Base-by-base conservation (phyloP, 2,888 invertebrate genomes). In the Chrysomela aeneicollis region DNA sequence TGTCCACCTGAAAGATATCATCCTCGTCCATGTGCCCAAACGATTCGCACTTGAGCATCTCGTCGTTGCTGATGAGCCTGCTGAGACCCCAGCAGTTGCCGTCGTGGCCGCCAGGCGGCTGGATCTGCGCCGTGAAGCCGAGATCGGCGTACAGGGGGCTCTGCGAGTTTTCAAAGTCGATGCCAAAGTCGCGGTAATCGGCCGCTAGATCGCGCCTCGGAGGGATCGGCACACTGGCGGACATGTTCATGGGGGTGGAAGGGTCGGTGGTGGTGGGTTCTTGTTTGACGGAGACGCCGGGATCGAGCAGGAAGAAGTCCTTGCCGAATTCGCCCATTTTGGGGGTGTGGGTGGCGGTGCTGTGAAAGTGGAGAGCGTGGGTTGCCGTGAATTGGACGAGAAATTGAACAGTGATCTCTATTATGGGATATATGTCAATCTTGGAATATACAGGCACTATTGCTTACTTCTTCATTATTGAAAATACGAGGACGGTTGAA, bases 1-100 rank as follows among this genome's bases (percentile, higher is more conserved):
- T 93, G 81, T 95, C 94, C 60, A 94, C 92, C 86, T 93, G 90
- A 80, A 94, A 93, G 75, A 94, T 93, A 78, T 94, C 94, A 79
- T 94, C 94, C 76, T 94, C 94, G 77, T 94, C 94, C 88, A 93
- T 90, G 81, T 89, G 81, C 42, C 81, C 90, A 75, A 91, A 89
- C 10, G 89, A 85, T 74, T 90, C 90, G 55, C 84, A 81, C 81
- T 86, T 87, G 49, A 79, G 69, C 57, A 73, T 67, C 26, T 77
- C 74, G 18, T 78, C 77, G 12, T 68, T 71, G 37, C 73, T 71
- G 42, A 77, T 71, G n/a, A 74, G 58, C 79, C 80, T 73, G 72
- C 84, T 73, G 6, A 65, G 30, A 81, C 87, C 72, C 83, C 83
- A 84, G 74, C 81, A 78, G 37, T 80, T 81, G 61, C 84, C 84